Percentiles rank a stretch among this genome's conserved stretches.
phyloP scores from a whole-genome alignment of 2,113 vertebrate genomes.

The Lutjanus erythropterus region DNA sequence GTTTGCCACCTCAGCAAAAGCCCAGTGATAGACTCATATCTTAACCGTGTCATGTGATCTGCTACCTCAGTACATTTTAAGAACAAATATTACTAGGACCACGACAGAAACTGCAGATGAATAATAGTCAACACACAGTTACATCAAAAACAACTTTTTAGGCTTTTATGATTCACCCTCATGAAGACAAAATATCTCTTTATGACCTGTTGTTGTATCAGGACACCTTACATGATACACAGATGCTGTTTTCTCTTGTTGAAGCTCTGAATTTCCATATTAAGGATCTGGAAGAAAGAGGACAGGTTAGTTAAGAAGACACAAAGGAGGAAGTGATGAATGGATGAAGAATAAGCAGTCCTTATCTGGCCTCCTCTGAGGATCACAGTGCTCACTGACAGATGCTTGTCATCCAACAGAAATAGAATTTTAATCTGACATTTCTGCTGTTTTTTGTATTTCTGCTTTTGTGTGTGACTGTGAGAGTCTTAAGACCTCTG shows the following conservation, averaged over 20 bases:
- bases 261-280: background rate
- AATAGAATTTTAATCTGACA: conserved; percentile 58
- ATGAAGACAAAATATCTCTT: background rate
- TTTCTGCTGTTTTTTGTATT: conserved; percentile 37
- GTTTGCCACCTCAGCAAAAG: no score
- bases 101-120: no score
- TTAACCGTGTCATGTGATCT: no score
- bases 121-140: no score
- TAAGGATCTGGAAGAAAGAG: background rate
- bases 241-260: background rate
- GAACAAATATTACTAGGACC: no score
- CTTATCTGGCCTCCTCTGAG: conserved; percentile 39
- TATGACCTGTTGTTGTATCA: background rate
- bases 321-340: background rate
- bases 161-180: no score
- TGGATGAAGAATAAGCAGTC: background rate
- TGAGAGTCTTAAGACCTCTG: conserved; percentile 23
- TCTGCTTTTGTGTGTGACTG: conserved; percentile 38
- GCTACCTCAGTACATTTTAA: no score
- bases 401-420: conserved; percentile 35
- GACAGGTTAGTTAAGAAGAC: background rate
- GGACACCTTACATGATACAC: background rate
- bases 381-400: background rate
- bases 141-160: no score
- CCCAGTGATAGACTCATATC: no score